Percentiles rank a stretch among this genome's conserved stretches.
Evolutionary conservation across 30 jellyfish, hydroid and myxozoan species (phyloP).

Genomic region (Haliclystus octoradiatus): DNA sequence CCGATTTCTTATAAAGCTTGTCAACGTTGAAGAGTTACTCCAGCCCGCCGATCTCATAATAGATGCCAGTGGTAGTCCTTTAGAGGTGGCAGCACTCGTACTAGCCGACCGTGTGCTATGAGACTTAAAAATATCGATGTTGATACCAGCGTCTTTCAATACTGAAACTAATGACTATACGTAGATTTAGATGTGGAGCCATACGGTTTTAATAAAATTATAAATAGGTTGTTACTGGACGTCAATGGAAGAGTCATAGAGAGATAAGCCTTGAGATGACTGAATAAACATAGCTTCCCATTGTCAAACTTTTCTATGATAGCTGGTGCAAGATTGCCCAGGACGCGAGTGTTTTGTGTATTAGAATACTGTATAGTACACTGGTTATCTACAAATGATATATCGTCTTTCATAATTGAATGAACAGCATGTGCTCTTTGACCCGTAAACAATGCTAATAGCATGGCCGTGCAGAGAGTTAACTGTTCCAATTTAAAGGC

Average conservation of each 20-base stretch:
- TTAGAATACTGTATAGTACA: background rate
- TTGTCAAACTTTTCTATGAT: background rate
- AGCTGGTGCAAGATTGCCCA: background rate
- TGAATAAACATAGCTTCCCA: background rate
- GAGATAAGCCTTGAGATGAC: background rate
- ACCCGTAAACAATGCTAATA: constrained; percentile 22
- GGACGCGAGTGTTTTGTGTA: background rate
- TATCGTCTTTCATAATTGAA: background rate
- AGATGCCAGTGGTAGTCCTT: background rate
- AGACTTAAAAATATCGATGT: constrained; percentile 11
- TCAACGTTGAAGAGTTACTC: constrained; percentile 25
- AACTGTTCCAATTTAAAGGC: constrained; percentile 19
- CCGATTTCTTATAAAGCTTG: too few species aligned
- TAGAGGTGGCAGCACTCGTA: background rate
- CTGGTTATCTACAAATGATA: background rate
- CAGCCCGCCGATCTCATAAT: constrained; percentile 22
- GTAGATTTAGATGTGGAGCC: constrained; percentile 15
- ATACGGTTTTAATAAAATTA: constrained; percentile 7
- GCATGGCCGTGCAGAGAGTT: constrained; percentile 20
- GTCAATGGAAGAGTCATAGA: background rate
- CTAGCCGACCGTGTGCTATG: constrained; percentile 17
- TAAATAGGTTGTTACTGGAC: background rate
- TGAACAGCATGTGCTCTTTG: constrained; percentile 23
- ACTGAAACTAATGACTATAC: constrained; percentile 15
- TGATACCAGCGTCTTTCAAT: constrained; percentile 28